A percentile compares a stretch with the other conserved stretches of the same genome.
These are phyloP conservation scores for Graptemys geographica DNA, from an alignment of 2,797 vertebrate genomes.

Conservation along the genomic window DNA sequence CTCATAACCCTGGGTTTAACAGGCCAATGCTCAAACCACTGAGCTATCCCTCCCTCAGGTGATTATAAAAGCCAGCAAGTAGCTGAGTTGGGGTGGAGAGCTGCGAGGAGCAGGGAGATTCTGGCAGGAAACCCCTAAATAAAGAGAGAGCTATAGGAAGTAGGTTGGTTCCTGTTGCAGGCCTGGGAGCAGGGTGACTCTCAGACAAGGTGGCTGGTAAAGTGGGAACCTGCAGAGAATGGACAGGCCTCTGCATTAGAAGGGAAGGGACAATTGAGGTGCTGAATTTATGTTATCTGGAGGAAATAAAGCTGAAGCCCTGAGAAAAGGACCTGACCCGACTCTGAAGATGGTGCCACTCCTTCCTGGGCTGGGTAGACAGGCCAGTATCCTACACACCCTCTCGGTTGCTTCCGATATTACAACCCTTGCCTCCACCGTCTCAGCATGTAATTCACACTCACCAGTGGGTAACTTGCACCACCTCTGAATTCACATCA, in stretches of 20 bases:
- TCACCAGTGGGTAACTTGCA: not conserved
- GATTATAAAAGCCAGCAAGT: not conserved
- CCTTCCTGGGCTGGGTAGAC: not conserved
- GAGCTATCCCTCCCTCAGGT: not conserved
- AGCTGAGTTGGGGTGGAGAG: not conserved
- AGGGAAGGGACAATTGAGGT: not conserved
- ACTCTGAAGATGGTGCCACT: not conserved
- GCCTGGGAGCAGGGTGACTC: not conserved
- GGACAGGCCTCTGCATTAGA: not conserved
- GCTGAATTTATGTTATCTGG: not conserved
- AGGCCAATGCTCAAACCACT: too few relatives aligned
- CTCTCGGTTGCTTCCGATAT: not conserved
- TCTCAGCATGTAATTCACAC: fast-evolving
- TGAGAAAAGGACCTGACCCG: not conserved
- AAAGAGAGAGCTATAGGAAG: not conserved
- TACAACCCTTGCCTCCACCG: not conserved
- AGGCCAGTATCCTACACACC: not conserved
- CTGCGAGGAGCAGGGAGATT: not conserved
- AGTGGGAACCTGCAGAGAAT: not conserved
- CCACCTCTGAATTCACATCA: not conserved
- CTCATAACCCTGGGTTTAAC: too few relatives aligned
- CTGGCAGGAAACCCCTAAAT: not conserved
- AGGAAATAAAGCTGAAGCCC: not conserved
- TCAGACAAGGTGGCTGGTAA: not conserved
- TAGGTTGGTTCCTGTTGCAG: not conserved